Conservation (phyloP, 2,113 vertebrate species). For the Seriola dumerili region DNA sequence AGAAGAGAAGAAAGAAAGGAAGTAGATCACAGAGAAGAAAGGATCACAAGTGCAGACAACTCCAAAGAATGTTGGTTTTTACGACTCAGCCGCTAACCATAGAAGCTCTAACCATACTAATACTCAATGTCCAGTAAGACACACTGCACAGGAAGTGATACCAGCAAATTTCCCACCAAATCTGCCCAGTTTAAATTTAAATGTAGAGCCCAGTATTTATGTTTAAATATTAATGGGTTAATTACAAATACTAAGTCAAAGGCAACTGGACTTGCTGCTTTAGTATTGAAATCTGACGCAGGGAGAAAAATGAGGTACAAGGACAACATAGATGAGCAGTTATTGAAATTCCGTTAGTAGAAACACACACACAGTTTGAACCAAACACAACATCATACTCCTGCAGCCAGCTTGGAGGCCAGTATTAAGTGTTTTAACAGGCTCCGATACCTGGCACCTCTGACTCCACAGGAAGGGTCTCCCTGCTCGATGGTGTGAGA, state of each 20-base stretch:
- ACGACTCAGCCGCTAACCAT: neutral
- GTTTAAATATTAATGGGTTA: neutral
- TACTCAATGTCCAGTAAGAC: neutral
- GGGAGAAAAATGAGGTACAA: too few relatives aligned
- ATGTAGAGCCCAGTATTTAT: neutral
- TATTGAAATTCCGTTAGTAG: neutral
- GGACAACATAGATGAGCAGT: neutral
- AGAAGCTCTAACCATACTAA: neutral
- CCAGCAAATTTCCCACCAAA: neutral
- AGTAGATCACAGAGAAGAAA: neutral
- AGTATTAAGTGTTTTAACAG: conserved; percentile 6
- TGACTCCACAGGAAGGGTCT: too few relatives aligned
- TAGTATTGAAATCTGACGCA: too few relatives aligned
- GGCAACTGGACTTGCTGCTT: neutral
- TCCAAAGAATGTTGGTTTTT: neutral
- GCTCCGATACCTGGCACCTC: neutral
- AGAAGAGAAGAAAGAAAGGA: neutral
- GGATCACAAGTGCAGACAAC: neutral
- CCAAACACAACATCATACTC: neutral
- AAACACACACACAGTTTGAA: neutral
- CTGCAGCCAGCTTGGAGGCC: neutral
- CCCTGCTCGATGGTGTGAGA: too few relatives aligned
- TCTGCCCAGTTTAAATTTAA: neutral
- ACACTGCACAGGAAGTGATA: neutral
- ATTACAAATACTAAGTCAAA: neutral